A percentile compares a stretch with the other conserved stretches of the same genome.
Evolutionary conservation across 2,888 invertebrate species (phyloP).

Genomic region (Flexamia atlantica): DNA sequence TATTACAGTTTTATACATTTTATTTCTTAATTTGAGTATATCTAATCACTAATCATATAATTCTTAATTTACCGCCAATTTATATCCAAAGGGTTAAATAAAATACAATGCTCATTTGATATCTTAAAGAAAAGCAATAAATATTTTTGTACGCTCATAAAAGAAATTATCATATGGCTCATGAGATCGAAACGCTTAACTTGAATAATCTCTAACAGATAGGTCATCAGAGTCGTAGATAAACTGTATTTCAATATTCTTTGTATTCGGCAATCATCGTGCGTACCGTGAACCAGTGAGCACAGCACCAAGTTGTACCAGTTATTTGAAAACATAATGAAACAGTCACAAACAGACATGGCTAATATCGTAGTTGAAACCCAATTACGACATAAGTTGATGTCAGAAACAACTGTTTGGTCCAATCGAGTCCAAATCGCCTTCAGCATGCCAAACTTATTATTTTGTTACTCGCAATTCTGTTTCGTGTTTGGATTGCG

Average conservation of each 20-base stretch:
- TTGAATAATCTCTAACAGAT: too few relatives aligned
- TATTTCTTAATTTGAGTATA: too few relatives aligned
- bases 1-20: too few relatives aligned
- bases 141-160: too few relatives aligned
- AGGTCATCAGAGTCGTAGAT: too few relatives aligned
- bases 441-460: conserved; percentile 41
- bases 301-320: conserved; percentile 26
- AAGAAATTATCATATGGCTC: too few relatives aligned
- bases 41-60: too few relatives aligned
- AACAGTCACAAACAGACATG: conserved; percentile 47
- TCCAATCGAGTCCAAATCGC: conserved; percentile 28
- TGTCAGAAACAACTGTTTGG: conserved; percentile 50
- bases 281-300: neutral
- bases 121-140: too few relatives aligned
- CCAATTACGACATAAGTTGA: conserved; percentile 50
- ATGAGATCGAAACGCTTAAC: too few relatives aligned
- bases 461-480: conserved; percentile 35
- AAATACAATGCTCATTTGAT: too few relatives aligned
- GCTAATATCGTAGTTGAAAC: conserved; percentile 30
- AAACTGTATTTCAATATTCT: neutral
- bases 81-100: too few relatives aligned
- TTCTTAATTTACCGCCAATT: too few relatives aligned
- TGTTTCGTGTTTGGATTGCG: conserved; percentile 25
- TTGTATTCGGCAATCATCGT: neutral
- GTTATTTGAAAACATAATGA: conserved; percentile 52